Evolutionary conservation across 2,888 invertebrate genomes (phyloP).

Genomic region (Cyclophora punctaria): DNA sequence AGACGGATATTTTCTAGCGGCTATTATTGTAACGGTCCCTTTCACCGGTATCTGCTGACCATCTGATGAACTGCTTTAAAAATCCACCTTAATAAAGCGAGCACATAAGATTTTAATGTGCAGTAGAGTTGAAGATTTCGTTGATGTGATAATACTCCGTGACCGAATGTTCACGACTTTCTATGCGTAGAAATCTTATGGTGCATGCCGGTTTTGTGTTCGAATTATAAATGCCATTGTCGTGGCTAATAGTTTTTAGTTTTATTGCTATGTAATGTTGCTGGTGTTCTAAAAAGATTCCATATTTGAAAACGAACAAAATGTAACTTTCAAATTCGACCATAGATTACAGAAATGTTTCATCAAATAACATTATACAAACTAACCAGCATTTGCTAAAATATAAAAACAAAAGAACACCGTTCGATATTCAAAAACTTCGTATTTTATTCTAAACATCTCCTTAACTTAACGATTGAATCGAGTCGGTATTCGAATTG

Average conservation of each 20-base stretch:
- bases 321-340: too few species aligned
- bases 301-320: too few species aligned
- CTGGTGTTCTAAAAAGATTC: too few species aligned
- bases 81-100: conserved; percentile 66
- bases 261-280: too few species aligned
- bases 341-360: too few species aligned
- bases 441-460: too few species aligned
- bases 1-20: conserved; percentile 55
- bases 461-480: too few species aligned
- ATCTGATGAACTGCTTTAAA: conserved; percentile 65
- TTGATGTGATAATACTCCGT: conserved; percentile 66
- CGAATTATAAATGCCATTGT: conserved; percentile 37
- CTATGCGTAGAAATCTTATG: conserved; percentile 43
- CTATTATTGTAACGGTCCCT: conserved; percentile 70
- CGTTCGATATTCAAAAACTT: too few species aligned
- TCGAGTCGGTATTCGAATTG: too few species aligned
- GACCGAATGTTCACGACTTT: conserved; percentile 67
- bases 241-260: conserved; percentile 13
- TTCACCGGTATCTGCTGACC: conserved; percentile 73
- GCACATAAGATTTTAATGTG: conserved; percentile 70
- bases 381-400: too few species aligned
- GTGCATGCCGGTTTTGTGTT: conserved; percentile 26
- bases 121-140: conserved; percentile 60
- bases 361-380: too few species aligned
- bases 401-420: too few species aligned